Evolutionary conservation across 2,113 vertebrate genomes (phyloP).

Genomic region (Oceanites oceanicus): DNA sequence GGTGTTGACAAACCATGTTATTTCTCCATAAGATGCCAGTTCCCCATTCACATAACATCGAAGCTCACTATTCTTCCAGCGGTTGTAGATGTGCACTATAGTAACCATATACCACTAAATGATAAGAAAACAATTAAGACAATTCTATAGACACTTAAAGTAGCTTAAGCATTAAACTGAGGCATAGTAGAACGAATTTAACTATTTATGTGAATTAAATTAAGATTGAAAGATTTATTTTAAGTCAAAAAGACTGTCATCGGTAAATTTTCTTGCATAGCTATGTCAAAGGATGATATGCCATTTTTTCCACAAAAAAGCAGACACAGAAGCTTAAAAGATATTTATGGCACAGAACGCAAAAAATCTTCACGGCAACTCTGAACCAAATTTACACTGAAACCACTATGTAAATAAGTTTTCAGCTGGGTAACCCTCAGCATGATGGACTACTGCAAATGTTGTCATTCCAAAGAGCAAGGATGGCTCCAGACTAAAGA

Average conservation of each 20-base stretch:
- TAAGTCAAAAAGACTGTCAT: not conserved
- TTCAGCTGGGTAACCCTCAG: not conserved
- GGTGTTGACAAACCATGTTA: slow-evolving; percentile 97
- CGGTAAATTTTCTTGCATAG: not conserved
- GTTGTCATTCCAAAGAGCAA: not conserved
- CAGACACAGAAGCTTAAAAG: not conserved
- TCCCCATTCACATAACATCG: slow-evolving; percentile 97
- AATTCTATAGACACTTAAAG: not conserved
- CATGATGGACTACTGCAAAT: not conserved
- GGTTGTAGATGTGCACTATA: slow-evolving; percentile 94
- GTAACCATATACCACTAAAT: slow-evolving; percentile 98
- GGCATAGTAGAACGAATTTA: not conserved
- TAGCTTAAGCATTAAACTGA: not conserved
- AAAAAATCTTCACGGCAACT: not conserved
- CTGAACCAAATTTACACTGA: not conserved
- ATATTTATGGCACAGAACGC: not conserved
- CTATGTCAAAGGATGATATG: not conserved
- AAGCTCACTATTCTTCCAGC: slow-evolving; percentile 98
- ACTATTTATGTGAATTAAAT: not conserved
- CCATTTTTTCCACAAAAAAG: not conserved
- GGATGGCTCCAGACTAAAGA: not conserved
- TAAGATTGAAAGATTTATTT: not conserved
- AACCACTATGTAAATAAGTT: not conserved
- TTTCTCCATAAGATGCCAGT: slow-evolving; percentile 93
- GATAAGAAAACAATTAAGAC: not conserved